Evolutionary conservation across 2,888 invertebrate species (phyloP), one percentile per base, ranked within the genome.

Genomic region (Leptura quadrifasciata): DNA sequence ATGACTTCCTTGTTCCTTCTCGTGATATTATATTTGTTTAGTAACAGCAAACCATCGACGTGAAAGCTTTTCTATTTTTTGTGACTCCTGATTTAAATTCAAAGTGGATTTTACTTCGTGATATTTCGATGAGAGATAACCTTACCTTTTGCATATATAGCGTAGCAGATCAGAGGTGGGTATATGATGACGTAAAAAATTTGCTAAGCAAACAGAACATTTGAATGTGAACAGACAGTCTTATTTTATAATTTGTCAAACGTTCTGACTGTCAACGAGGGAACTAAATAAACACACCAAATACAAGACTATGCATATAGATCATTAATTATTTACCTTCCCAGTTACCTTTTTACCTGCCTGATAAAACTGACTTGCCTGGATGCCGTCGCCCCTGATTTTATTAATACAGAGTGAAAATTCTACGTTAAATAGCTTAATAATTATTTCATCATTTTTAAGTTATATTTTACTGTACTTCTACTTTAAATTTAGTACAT

Each of bases 221-320:
- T 78, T 78, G 65, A 78, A 76, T 78, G 73, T 79, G 76, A 79
- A 79, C 70, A 61, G 72, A 75, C 76, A 67, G 73, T 80, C 79
- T 81, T 81, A 82, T 82, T 84, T 82, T 82, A 84, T 82, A 86
- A 86, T 86, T 87, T 86, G 85, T 86, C 86, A 86, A 82, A 84
- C 79, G 81, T 76, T 77, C 77, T 79, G 60, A 80, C 79, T 82
- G 82, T 84, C 84, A 82, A 76, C 77, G 77, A 83, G 81, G 81
- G 82, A 81, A 85, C 86, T 86, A 85, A 86, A 84, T 86, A 86
- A 87, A 86, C 85, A 86, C 80, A 68, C 67, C 72, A 31, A 65
- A 61, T 75, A 74, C 78, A 86, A 84, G 84, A 83, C 86, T 82
- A 85, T 86, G 86, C 86, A 86, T 86, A 86, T 86, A 86, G 84